These are phyloP conservation scores for Helobdella robusta DNA, from an alignment of 2,888 invertebrate species.

Conservation along the genomic window DNA sequence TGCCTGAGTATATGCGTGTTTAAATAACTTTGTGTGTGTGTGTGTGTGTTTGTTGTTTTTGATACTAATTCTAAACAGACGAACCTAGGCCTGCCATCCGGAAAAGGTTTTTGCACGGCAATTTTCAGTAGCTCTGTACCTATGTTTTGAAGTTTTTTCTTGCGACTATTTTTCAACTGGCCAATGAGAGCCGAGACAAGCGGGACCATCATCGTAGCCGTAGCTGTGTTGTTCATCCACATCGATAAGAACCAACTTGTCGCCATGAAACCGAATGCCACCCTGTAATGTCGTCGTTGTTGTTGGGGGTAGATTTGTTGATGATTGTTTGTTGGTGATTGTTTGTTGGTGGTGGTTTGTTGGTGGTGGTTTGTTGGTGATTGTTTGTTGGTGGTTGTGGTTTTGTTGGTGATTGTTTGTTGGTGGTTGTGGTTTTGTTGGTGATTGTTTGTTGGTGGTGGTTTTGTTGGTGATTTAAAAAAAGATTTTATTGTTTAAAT, in stretches of 20 bases:
- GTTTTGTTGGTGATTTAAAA: too few species aligned
- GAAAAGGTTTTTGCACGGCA: too few species aligned
- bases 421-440: background rate
- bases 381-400: background rate
- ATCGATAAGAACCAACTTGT: slow-evolving; percentile 22
- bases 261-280: slow-evolving; percentile 19
- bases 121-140: too few species aligned
- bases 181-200: slow-evolving; percentile 12
- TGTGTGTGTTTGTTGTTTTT: too few species aligned
- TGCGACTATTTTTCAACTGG: slow-evolving; percentile 14
- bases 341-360: background rate
- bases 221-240: slow-evolving; percentile 22
- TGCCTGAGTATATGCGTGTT: too few species aligned
- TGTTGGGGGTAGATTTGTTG: too few species aligned
- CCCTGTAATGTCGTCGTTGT: slow-evolving; percentile 1
- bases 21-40: too few species aligned
- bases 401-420: background rate
- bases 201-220: slow-evolving; percentile 20
- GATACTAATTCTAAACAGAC: too few species aligned
- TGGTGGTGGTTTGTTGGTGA: background rate
- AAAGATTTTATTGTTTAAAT: too few species aligned
- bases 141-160: slow-evolving; percentile 7
- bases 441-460: too few species aligned
- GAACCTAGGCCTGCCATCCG: too few species aligned
- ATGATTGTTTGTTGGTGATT: background rate